Base-by-base conservation (phyloP, 2,113 vertebrate genomes). In the Corvus cornix region DNA sequence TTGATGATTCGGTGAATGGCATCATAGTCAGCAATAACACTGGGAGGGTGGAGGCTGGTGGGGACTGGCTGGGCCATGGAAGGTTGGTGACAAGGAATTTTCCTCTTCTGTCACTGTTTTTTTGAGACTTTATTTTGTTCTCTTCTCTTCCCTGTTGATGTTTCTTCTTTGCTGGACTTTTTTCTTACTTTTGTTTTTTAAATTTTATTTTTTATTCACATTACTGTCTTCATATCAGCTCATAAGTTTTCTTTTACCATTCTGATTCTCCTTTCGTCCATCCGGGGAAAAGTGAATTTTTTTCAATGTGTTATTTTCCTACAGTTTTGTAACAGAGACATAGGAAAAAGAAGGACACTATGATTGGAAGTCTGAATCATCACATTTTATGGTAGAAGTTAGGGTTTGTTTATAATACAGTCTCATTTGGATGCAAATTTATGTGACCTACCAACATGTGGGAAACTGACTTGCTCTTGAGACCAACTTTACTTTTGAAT, bases 21-120 rank as follows among this genome's bases (percentile, higher is more conserved):
- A 27, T 59, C 7, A 6, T 51, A 14, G 8, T 91, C 28, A 35
- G 31, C 56, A 77, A 14, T 46, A 77, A 51, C 53, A 51, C 16
- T 53, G 9, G 5, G 1, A 2, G 3, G 0, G 1, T 64, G 7
- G 14, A 49, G 11, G 4, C 22, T 58, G 46, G 9, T 33, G 22
- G 13, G 23, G 14, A 31, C 28, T 63, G 27, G 0, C 16, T 66
- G 16, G 8, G 8, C 16, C 13, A 53, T 67, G 31, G 24, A 70
- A 67, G 2, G 5, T 26, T 63, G 37, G 7, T 69, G 30, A 18
- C 26, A 6, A 48, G 16, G 14, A 52, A 6, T 41, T 39, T 11
- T 49, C 48, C 41, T 73, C 11, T 33, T 70, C 30, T 89, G 37
- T 73, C 12, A 48, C 33, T 41, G 13, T 5, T 2, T 46, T 59